Evolutionary conservation across 2,797 vertebrate genomes (phyloP), one percentile per base, ranked within the genome.

Genomic region (Paedocypris micromegethes): DNA sequence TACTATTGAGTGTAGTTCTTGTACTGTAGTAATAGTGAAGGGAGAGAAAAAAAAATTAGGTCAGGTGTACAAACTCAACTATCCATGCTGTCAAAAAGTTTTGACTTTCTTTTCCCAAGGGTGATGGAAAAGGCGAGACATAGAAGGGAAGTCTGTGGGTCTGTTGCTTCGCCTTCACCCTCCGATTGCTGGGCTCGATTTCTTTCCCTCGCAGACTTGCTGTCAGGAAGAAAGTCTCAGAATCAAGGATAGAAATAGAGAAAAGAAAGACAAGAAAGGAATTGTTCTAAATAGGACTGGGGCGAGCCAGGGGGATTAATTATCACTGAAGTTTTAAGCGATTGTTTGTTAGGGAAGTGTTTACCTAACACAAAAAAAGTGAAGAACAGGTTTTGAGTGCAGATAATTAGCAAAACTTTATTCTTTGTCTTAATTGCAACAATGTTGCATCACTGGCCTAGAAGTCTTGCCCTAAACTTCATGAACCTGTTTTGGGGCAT

Each of bases 401-500:
- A 61, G 66, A 76, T 73, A 74, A 86, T 85, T 78, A 87, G 81
- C 77, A 77, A 58, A 75, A 83, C 84, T 84, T 72, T 79, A 77
- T 78, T 85, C 84, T 87, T 72, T 78, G 54, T 79, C 69, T 81
- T 83, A 77, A 87, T 73, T 74, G 71, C 66, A 73, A 59, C 55
- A 54, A 64, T 43, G 63, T 89, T 88, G 81, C 86, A 86, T 89
- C 86, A 88, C 64, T 46, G 48, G 38, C 56, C 63, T 63, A 50
- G 49, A 38, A 61, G 45, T 47, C 39, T 63, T 61, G 52, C 64
- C 64, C 9, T 40, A 59, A 74, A 51, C 65, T 57, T 68, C 62
- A 40, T 54, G 42, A 64, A 66, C 52, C 40, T 48, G 72, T 72
- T 55, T 46, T 43, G 23, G 0, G 9, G 48, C 63, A 57, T 64